These are phyloP conservation scores for Heliocidaris erythrogramma DNA, from an alignment of 35 echinoderm and acorn worm genomes.

Conservation along the genomic window DNA sequence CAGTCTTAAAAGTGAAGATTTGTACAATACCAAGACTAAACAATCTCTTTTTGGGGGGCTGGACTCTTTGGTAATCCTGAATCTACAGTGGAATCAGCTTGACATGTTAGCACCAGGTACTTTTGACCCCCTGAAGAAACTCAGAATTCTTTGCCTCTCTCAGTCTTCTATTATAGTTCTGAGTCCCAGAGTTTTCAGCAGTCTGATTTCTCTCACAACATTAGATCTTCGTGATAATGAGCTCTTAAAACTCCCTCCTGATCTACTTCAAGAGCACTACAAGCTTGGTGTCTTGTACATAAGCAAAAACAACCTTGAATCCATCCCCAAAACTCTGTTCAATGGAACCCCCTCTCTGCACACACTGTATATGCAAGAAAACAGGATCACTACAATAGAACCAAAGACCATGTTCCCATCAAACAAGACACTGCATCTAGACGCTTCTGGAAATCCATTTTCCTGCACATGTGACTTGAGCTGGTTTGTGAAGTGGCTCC, in stretches of 20 bases:
- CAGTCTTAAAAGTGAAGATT: background rate
- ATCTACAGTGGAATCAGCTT: background rate
- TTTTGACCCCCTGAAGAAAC: background rate
- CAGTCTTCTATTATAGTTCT: conserved; percentile 1
- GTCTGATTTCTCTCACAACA: background rate
- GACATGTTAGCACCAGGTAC: background rate
- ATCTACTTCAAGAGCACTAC: background rate
- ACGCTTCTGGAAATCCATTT: background rate
- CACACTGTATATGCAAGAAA: background rate
- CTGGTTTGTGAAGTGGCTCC: conserved; percentile 21
- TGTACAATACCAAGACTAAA: background rate
- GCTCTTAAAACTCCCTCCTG: background rate
- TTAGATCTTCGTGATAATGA: background rate
- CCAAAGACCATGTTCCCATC: background rate
- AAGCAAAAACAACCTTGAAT: background rate
- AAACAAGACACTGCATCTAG: background rate
- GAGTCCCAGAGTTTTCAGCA: background rate
- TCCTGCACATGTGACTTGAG: background rate
- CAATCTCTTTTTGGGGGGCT: background rate
- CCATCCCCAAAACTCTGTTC: background rate
- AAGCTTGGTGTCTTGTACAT: background rate
- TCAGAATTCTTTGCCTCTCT: background rate
- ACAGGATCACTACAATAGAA: background rate
- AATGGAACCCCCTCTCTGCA: background rate
- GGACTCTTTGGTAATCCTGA: background rate